Evolutionary conservation across 2,888 invertebrate genomes (phyloP), one percentile per base, ranked within the genome.

Genomic region (Caenorhabditis plicata): DNA sequence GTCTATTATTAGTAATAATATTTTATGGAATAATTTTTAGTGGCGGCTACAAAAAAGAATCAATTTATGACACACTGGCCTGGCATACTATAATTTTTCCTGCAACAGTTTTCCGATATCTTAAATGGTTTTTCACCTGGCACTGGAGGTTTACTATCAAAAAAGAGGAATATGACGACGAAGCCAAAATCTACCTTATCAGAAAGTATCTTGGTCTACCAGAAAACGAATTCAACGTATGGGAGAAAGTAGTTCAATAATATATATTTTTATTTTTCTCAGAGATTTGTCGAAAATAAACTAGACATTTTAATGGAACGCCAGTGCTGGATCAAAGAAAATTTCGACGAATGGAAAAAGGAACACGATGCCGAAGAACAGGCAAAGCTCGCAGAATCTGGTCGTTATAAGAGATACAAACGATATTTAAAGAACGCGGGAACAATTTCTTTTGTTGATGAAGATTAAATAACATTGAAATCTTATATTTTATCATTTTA

Each of bases 41-140:
- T 80, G 93, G 93, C 17, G 91, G 90, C 1, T 92, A 92, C 82
- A 89, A 90, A 0, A 91, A 90, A 80, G 92, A 92, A 0, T 87
- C 87, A 45, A 81, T 90, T 7, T 82, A 77, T 43, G 89, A 92
- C 82, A 86, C 92, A 8, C 83, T 93, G 7, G 91, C 90, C 89
- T 84, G 92, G 44, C 91, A 92, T 82, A 79, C 92, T 19, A 83
- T 91, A 27, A 85, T 91, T 20, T 85, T 88, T 20, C 93, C 93
- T 0, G 89, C 89, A 77, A 88, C 88, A 1, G 73, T 90, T n/a
- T 81, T 84, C 2, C 84, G 85, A 69, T 90, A 88, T 79, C 82
- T 89, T 49, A 33, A 51, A 26, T 72, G 68, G 68, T 45, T 46
- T 13, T 60, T 27, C 8, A 53, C 36, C 38, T 93, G 93, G 92